phyloP scores from a whole-genome alignment of 2,888 invertebrate genomes.

The Hypercompe scribonia region DNA sequence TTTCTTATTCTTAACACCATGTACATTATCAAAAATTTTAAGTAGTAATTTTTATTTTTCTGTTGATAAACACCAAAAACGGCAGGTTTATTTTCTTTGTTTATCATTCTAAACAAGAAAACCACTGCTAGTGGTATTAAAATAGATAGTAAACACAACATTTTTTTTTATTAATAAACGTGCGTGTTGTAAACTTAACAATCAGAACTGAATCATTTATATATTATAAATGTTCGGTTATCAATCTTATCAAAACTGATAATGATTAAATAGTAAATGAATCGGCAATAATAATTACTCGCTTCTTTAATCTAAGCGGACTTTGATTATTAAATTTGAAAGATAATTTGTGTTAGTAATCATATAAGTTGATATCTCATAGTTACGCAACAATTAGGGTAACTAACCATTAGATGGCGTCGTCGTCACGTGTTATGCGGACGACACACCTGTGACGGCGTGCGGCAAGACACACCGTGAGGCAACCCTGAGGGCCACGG shows the following conservation, averaged over 20 bases:
- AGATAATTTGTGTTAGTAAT: constrained; percentile 2
- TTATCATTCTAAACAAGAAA: constrained; percentile 68
- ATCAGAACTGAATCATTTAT: constrained; percentile 9
- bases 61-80: constrained; percentile 85
- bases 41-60: constrained; percentile 79
- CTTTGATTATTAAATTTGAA: constrained; percentile 3
- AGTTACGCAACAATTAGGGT: constrained; percentile 2
- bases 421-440: no score
- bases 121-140: constrained; percentile 63
- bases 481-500: no score
- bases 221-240: constrained; percentile 18
- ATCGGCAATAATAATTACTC: constrained; percentile 11
- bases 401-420: no score
- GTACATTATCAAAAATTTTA: constrained; percentile 84
- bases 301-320: background rate
- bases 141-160: constrained; percentile 64
- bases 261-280: constrained; percentile 14
- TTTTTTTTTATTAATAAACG: constrained; percentile 39
- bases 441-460: no score
- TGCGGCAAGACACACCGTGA: no score
- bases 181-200: background rate
- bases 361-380: background rate
- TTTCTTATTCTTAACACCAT: constrained; percentile 72
- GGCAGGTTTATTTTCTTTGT: constrained; percentile 68
- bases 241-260: constrained; percentile 39